These are phyloP conservation scores for Olivierus martensii DNA, from an alignment of 1,140 invertebrate species.

Conservation along the genomic window DNA sequence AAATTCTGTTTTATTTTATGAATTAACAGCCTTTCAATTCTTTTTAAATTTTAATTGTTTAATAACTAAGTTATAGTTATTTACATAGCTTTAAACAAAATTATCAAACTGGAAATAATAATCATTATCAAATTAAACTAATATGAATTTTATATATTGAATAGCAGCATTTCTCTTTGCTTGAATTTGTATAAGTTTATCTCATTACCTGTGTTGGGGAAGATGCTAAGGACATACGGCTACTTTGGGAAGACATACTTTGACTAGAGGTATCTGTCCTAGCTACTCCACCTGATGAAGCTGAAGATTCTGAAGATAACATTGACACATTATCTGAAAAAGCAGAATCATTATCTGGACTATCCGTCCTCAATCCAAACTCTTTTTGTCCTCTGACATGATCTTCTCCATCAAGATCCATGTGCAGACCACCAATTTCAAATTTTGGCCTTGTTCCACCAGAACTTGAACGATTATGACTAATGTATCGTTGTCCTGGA, in stretches of 20 bases:
- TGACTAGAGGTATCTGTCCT: constrained; percentile 22
- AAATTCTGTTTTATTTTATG: too few relatives aligned
- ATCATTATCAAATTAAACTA: too few relatives aligned
- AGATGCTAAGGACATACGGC: constrained; percentile 22
- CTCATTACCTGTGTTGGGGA: constrained; percentile 24
- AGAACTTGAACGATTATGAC: constrained; percentile 39
- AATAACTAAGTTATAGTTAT: too few relatives aligned
- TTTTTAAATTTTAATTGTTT: too few relatives aligned
- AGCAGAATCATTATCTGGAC: constrained; percentile 92
- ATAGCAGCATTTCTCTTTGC: too few relatives aligned
- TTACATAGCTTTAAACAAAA: too few relatives aligned
- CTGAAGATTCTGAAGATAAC: constrained; percentile 76
- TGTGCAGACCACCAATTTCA: constrained; percentile 18
- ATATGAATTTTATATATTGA: too few relatives aligned
- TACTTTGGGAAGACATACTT: constrained; percentile 21
- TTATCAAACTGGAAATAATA: too few relatives aligned
- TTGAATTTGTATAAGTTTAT: too few relatives aligned
- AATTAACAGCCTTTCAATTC: too few relatives aligned
- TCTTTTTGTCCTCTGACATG: constrained; percentile 18
- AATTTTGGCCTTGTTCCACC: constrained; percentile 31
- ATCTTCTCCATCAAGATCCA: constrained; percentile 15
- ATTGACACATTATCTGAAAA: constrained; percentile 92
- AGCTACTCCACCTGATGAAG: constrained; percentile 56
- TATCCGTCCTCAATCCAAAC: constrained; percentile 54
- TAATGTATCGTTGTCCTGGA: neutral